Evolutionary conservation across 2,797 vertebrate genomes (phyloP).

Genomic region (Manis crassicaudata): DNA sequence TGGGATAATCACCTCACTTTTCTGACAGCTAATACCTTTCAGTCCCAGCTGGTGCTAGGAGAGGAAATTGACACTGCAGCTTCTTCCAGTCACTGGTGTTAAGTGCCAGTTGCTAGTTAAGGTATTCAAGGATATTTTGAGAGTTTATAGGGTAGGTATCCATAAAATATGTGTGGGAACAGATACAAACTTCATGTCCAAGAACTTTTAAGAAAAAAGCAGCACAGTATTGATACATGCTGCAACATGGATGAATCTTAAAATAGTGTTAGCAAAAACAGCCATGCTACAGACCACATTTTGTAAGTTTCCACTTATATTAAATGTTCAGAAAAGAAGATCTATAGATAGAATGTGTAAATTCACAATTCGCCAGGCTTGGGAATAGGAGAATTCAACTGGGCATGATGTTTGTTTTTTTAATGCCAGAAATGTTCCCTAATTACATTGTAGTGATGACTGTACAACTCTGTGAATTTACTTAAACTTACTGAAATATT

Average conservation of each 20-base stretch:
- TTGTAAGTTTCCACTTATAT: background rate
- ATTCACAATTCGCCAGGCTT: background rate
- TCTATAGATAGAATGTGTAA: background rate
- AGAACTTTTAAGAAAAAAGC: background rate
- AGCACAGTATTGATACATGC: background rate
- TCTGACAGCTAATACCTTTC: background rate
- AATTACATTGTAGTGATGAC: background rate
- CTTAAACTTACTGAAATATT: background rate
- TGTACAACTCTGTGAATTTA: background rate
- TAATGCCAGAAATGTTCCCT: background rate
- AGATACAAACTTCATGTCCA: background rate
- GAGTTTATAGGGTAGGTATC: background rate
- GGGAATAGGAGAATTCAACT: background rate
- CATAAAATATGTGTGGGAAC: background rate
- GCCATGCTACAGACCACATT: background rate
- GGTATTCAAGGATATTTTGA: too few relatives aligned
- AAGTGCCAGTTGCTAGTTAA: rapidly evolving
- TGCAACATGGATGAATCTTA: background rate
- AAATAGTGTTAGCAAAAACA: background rate
- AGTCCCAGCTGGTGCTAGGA: rapidly evolving
- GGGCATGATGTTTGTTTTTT: background rate
- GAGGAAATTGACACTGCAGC: rapidly evolving
- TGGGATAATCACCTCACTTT: background rate
- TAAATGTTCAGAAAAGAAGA: background rate
- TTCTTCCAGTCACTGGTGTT: background rate